Evolutionary conservation across 2,113 vertebrate species (phyloP).

Genomic region (Sceloporus undulatus): DNA sequence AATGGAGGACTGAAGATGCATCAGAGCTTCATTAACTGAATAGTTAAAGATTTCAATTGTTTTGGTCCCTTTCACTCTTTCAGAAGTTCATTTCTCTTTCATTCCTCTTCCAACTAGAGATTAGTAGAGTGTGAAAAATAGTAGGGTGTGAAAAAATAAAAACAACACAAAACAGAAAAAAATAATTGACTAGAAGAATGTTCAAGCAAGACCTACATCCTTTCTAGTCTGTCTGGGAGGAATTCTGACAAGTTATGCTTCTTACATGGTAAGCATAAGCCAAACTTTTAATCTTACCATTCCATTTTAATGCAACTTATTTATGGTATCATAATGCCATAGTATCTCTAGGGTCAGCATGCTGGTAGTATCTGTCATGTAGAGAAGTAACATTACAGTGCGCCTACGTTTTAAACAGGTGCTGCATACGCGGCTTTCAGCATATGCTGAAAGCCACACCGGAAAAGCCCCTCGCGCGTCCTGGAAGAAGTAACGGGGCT

Average conservation of each 20-base stretch:
- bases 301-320: background rate
- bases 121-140: background rate
- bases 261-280: background rate
- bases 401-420: too few species aligned
- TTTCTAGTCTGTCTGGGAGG: background rate
- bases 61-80: background rate
- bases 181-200: background rate
- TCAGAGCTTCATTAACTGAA: conserved; percentile 33
- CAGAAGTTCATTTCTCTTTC: background rate
- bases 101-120: background rate
- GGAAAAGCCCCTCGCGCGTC: too few species aligned
- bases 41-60: background rate
- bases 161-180: background rate
- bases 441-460: too few species aligned
- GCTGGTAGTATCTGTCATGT: background rate
- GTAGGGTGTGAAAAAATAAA: background rate
- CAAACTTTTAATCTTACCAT: background rate
- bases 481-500: too few species aligned
- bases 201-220: background rate
- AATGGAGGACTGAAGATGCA: background rate
- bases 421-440: too few species aligned
- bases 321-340: too few species aligned
- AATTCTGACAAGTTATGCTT: background rate
- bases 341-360: background rate
- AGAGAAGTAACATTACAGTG: background rate